Base-by-base conservation (phyloP, 2,113 vertebrate genomes). In the Cynoglossus semilaevis region DNA sequence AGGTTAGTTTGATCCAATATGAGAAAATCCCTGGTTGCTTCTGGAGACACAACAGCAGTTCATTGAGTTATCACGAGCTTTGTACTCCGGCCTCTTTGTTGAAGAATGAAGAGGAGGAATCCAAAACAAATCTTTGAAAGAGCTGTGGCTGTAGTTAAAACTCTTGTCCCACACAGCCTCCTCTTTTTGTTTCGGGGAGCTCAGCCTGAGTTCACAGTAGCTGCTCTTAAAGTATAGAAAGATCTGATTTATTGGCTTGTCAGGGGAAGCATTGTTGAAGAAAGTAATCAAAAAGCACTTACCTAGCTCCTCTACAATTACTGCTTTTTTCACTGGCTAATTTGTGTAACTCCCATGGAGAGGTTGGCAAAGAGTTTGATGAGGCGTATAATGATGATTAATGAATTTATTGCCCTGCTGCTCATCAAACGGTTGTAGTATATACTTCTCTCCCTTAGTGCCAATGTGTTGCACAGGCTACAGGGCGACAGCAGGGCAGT, bases 311-410 rank as follows among this genome's bases (percentile, higher is more conserved):
- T 96, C 94, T 94, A 91, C 97, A 96, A 96, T 94, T 89, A 97
- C 94, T 93, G 94, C 94, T 94, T 96, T 89, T 96, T 96, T 96
- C 94, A 94, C 91, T 91, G 92, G 93, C 95, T 98, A 98, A 99
- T 99, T 98, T 96, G 95, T 97, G 94, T 94, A 94, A 96, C 94
- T 98, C 94, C 95, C 95, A 94, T 94, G 92, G 94, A 97, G 94
- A 94, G 93, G 91, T 90, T 94, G 92, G 95, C 93, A 96, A 96
- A 97, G 94, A 93, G 94, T 94, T 97, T 96, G 95, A 99, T 98
- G 96, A 99, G 95, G 94, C 97, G 97, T 97, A 96, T 96, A 99
- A 99, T 96, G 94, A 98, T 98, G 95, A 98, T 98, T 95, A 99
- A 98, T 98, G 94, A 96, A 97, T 98, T 95, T 96, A 97, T 96